Evolutionary conservation across 2,797 vertebrate species (phyloP), one percentile per base, ranked within the genome.

Genomic region (Urosaurus nigricauda): DNA sequence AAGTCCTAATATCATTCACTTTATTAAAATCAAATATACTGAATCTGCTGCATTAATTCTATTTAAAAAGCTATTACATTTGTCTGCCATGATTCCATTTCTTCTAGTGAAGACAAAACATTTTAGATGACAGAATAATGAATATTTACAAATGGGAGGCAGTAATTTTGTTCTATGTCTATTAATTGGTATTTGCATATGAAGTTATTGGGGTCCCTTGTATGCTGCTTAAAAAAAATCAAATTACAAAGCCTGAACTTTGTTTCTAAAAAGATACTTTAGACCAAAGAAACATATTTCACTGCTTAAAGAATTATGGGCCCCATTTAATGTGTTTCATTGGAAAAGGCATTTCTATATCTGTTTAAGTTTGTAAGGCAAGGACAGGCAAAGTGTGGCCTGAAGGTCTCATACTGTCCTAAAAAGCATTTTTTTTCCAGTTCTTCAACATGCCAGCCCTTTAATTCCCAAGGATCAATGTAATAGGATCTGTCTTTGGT

Each of bases 11-110:
- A 47, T 43, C 85, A 77, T 84, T 79, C 37, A 0, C 1, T 5
- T 0, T 26, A 11, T 83, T 85, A 86, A 93, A 90, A 88, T 87
- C 56, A 77, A 19, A 35, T 86, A 80, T 79, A 43, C 77, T 90
- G 79, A 53, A 89, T 80, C 65, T 77, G 32, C 1, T 70, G 0
- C 1, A 35, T 79, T 92, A 7, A 2, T 56, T 91, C 86, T 2
- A 87, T 19, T 21, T 17, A 58, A 40, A n/a, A 78, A 86, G 68
- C 32, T 71, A 79, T 87, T 91, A 37, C 43, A 47, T 86, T 74
- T 84, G 2, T 56, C 5, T 73, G 43, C 16, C 21, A 89, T 60
- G 0, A 26, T 37, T 16, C 86, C 53, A 73, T 2, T 0, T 90
- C 7, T 88, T 80, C 35, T 70, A 78, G 16, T 43, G 56, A 86